These are phyloP conservation scores for Thamnaconus septentrionalis DNA, from an alignment of 2,113 vertebrate species.

Conservation along the genomic window DNA sequence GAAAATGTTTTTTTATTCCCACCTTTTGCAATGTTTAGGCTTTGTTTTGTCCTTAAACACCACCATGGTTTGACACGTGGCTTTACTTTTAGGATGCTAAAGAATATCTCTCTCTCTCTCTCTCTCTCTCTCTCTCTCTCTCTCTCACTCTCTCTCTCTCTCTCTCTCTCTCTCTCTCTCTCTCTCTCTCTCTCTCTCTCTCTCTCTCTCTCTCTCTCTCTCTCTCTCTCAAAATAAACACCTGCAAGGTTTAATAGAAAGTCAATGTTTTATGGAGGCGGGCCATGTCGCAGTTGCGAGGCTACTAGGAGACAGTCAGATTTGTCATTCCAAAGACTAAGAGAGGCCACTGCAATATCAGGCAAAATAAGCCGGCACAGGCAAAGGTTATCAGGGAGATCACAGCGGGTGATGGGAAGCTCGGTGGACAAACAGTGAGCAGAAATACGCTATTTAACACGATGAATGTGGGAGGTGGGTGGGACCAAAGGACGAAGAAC, in stretches of 20 bases:
- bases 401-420: constrained; percentile 30
- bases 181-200: not conserved
- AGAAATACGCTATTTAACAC: constrained; percentile 20
- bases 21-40: no score
- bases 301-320: no score
- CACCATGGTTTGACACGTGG: no score
- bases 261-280: no score
- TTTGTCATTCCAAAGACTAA: not conserved
- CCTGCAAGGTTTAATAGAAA: no score
- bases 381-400: constrained; percentile 40
- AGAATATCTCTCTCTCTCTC: not conserved
- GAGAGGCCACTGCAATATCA: constrained; percentile 2
- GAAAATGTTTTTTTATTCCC: no score
- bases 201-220: not conserved
- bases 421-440: constrained; percentile 22
- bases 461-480: not conserved
- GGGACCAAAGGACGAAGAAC: constrained; percentile 1
- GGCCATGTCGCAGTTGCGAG: no score
- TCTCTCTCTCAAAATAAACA: no score
- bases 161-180: not conserved
- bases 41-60: no score
- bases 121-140: not conserved
- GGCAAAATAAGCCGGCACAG: constrained; percentile 5
- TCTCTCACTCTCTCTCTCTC: not conserved
- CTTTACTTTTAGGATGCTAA: no score